phyloP scores from a whole-genome alignment of 2,888 invertebrate genomes.

The Molorchus minor region DNA sequence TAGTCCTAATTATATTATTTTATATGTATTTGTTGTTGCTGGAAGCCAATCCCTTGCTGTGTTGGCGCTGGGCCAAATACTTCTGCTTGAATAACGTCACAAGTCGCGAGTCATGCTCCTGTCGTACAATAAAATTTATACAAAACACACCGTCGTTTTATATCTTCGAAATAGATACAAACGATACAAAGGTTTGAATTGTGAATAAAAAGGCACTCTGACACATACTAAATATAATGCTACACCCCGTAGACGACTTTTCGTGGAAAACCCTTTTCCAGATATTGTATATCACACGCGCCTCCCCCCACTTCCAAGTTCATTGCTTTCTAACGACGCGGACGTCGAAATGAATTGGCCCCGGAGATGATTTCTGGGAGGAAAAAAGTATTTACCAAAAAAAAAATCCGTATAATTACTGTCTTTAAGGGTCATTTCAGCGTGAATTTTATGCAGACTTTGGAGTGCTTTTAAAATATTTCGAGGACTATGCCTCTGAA shows the following conservation, averaged over 20 bases:
- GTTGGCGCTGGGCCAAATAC: not conserved
- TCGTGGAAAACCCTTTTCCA: too few relatives aligned
- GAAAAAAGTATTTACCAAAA: conserved; percentile 38
- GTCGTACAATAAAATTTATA: too few relatives aligned
- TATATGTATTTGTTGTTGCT: not conserved
- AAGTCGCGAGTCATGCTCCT: not conserved
- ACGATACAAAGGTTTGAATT: too few relatives aligned
- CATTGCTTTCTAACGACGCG: conserved; percentile 38
- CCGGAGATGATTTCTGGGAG: conserved; percentile 26
- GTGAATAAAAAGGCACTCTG: too few relatives aligned
- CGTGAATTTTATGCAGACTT: conserved; percentile 50
- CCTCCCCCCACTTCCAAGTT: conserved; percentile 12
- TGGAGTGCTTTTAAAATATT: conserved; percentile 58
- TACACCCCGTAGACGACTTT: too few relatives aligned
- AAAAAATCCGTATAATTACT: conserved; percentile 40
- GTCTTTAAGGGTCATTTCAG: conserved; percentile 47
- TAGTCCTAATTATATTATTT: conserved; percentile 7
- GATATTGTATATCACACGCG: too few relatives aligned
- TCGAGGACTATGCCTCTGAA: conserved; percentile 50
- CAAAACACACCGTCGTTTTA: too few relatives aligned
- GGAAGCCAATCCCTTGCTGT: not conserved
- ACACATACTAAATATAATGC: too few relatives aligned
- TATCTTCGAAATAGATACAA: too few relatives aligned
- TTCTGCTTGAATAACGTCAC: not conserved
- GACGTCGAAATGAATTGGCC: conserved; percentile 43